These are phyloP conservation scores for Myopa tessellatipennis DNA, from an alignment of 2,888 invertebrate species.

Conservation along the genomic window DNA sequence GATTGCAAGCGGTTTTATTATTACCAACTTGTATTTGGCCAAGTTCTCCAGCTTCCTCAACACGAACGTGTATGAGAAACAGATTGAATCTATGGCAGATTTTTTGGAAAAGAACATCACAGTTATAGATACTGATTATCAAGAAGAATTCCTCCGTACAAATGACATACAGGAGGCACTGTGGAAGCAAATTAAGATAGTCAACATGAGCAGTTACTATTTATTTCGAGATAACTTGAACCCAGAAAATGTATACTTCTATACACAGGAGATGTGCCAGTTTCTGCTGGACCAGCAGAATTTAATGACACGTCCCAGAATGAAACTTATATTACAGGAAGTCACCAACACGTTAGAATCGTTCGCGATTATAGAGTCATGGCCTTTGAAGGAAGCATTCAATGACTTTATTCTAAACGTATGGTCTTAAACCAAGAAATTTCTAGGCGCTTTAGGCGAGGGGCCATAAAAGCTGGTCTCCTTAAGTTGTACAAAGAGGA, in stretches of 20 bases:
- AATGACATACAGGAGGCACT: not conserved
- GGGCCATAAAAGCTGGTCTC: not conserved
- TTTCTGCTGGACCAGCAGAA: conserved; percentile 52
- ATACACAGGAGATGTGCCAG: conserved; percentile 42
- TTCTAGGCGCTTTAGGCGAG: conserved; percentile 30
- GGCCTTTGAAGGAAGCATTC: conserved; percentile 44
- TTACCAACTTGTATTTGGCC: conserved; percentile 32
- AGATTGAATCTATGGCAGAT: conserved; percentile 33
- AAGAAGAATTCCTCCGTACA: not conserved
- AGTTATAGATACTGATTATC: conserved; percentile 7
- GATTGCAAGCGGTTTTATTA: conserved; percentile 33
- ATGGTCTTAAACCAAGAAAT: conserved; percentile 29
- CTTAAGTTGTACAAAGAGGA: conserved; percentile 31
- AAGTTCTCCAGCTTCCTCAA: conserved; percentile 37
- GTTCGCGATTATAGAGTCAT: conserved; percentile 41
- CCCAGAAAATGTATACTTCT: conserved; percentile 42
- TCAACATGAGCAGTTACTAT: not conserved
- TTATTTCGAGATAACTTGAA: conserved; percentile 43
- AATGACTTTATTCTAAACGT: conserved; percentile 34
- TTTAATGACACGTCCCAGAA: conserved; percentile 44
- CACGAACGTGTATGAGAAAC: conserved; percentile 29
- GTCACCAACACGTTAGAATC: conserved; percentile 36
- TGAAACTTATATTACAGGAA: conserved; percentile 41
- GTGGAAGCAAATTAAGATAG: not conserved
- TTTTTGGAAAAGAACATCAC: conserved; percentile 27